Base-by-base conservation (phyloP, 2,888 invertebrate genomes). In the Teinopalpus imperialis region DNA sequence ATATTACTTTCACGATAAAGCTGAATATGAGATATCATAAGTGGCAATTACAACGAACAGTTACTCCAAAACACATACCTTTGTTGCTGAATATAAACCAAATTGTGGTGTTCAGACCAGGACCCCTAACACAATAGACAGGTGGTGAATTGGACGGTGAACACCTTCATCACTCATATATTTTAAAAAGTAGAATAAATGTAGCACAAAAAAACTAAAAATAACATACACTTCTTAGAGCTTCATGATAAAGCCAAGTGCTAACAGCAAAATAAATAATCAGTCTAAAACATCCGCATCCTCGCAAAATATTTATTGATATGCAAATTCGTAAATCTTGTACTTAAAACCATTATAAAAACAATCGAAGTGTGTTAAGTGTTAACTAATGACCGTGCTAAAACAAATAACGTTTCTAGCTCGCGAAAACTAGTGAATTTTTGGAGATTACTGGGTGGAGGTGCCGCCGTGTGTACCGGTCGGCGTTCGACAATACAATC, bases 401-500 rank as follows among this genome's bases (percentile, higher is more conserved):
- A 34, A 10, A 14, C 44, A 18, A 34, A 40, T 29, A 16, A n/a
- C 35, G 21, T 46, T 39, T 27, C 40, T 40, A 23, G 29, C 40
- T 29, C 29, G 40, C 8, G 9, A n/a, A 40, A 40, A n/a, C 14
- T 20, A 1, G 26, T 34, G 40, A 23, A 40, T 49, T 40, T 46
- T 24, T 39, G 42, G 12, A 30, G 37, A 43, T 40, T 49, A 39
- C 31, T 35, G 26, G 49, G 40, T 36, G 30, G 43, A 21, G 40
- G 24, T 24, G 31, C 8, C 20, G 31, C n/a, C n/a, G n/a, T n/a
- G n/a, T n/a, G n/a, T 14, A 10, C 31, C 35, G 23, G 31, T 20
- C 26, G 18, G 10, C 21, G 9, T 40, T 21, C 14, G 57, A 72
- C 71, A 74, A 71, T 71, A 57, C 61, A 73, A 79, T 78, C 77